Percentiles rank a stretch among this genome's conserved stretches.
These are phyloP conservation scores for Hetaerina americana DNA, from an alignment of 1,140 invertebrate species.

Conservation along the genomic window DNA sequence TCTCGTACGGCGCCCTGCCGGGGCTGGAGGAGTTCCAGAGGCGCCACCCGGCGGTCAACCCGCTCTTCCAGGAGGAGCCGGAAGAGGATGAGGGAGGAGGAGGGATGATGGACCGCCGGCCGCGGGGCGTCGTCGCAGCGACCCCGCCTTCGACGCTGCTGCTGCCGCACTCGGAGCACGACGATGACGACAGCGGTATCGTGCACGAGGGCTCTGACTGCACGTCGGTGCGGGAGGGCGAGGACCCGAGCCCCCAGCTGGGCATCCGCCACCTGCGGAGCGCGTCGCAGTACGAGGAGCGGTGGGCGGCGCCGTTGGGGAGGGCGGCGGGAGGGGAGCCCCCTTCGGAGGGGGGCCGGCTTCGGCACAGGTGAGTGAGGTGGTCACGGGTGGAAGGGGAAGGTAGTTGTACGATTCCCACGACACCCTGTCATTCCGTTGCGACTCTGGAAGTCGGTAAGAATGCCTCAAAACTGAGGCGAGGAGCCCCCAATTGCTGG, in stretches of 20 bases:
- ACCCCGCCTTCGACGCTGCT: neutral
- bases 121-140: neutral
- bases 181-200: slow-evolving; percentile 60
- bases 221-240: slow-evolving; percentile 49
- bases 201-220: slow-evolving; percentile 55
- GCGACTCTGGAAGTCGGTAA: no score
- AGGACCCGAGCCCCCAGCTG: slow-evolving; percentile 19
- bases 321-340: neutral
- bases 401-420: no score
- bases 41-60: slow-evolving; percentile 31
- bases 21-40: slow-evolving; percentile 56
- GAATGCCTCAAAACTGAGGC: no score
- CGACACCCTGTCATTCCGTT: no score
- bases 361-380: no score
- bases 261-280: neutral
- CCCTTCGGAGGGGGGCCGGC: neutral
- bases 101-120: neutral
- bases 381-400: no score
- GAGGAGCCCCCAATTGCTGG: no score
- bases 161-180: slow-evolving; percentile 20
- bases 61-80: slow-evolving; percentile 37
- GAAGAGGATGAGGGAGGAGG: slow-evolving; percentile 23
- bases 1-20: slow-evolving; percentile 59
- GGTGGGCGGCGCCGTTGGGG: neutral
- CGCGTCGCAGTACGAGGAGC: neutral